A percentile compares a stretch with the other conserved stretches of the same genome.
Conservation (phyloP, 1,140 invertebrate species). For the Cephus cinctus region DNA sequence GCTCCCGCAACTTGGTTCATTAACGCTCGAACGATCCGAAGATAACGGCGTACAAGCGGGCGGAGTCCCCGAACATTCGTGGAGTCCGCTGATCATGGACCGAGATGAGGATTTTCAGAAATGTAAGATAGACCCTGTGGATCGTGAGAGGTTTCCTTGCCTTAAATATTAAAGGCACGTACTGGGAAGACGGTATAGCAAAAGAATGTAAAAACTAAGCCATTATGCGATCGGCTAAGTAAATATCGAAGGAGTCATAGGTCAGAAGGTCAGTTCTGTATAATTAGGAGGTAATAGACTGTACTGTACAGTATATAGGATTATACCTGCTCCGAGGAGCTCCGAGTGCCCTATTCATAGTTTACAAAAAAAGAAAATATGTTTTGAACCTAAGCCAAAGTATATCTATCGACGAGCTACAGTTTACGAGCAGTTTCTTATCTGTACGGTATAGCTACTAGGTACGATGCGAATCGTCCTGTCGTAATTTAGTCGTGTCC, state of each 20-base stretch:
- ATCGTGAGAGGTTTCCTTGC: slow-evolving; percentile 1
- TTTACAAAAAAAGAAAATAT: too few relatives aligned
- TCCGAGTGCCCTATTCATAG: too few relatives aligned
- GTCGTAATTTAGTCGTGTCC: slow-evolving; percentile 31
- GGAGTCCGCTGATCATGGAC: slow-evolving; percentile 5
- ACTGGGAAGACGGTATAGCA: neutral
- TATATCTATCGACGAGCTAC: too few relatives aligned
- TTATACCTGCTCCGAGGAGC: too few relatives aligned
- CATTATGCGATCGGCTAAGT: slow-evolving; percentile 1
- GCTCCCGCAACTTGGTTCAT: slow-evolving; percentile 30
- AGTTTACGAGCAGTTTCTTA: slow-evolving; percentile 2
- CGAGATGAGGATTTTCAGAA: slow-evolving; percentile 1
- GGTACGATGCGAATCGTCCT: too few relatives aligned
- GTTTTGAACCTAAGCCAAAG: too few relatives aligned
- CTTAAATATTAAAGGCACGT: slow-evolving; percentile 1
- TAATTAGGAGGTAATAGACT: too few relatives aligned
- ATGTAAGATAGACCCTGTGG: neutral
- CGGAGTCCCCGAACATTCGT: slow-evolving; percentile 24
- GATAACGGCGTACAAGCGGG: slow-evolving; percentile 34
- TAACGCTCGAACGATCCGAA: slow-evolving; percentile 36
- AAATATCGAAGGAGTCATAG: too few relatives aligned
- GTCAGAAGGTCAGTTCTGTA: too few relatives aligned
- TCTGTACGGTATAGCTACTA: too few relatives aligned
- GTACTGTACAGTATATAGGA: too few relatives aligned
- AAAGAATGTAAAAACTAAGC: neutral